These are phyloP conservation scores for Parotia lawesii DNA, from an alignment of 2,113 vertebrate genomes.

Conservation along the genomic window DNA sequence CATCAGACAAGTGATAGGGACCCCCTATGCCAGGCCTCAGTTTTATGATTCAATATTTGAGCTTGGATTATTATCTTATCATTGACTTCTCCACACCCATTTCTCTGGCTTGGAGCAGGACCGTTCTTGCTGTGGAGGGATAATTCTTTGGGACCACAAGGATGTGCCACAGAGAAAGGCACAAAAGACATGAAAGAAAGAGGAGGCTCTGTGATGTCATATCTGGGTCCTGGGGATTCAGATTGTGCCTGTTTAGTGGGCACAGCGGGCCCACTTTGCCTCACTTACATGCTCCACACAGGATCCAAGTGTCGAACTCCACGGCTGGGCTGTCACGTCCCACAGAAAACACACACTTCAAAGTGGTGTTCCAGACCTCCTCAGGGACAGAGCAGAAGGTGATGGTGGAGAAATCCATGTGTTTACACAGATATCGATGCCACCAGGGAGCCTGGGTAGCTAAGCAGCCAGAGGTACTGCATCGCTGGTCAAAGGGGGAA, in stretches of 20 bases:
- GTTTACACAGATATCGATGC: fast-evolving
- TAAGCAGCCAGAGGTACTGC: background rate
- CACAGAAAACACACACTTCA: background rate
- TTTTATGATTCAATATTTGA: background rate
- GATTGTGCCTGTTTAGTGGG: background rate
- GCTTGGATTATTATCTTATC: background rate
- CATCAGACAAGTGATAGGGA: background rate
- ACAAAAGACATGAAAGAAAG: background rate
- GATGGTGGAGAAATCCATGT: background rate
- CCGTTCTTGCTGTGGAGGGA: fast-evolving
- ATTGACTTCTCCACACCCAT: background rate
- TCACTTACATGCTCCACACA: background rate
- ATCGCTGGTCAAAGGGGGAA: background rate
- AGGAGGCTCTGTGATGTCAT: background rate
- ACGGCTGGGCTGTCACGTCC: background rate
- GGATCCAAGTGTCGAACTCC: background rate
- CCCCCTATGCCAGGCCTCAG: background rate
- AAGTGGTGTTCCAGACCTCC: background rate
- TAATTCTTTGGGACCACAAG: background rate
- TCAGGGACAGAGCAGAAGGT: background rate
- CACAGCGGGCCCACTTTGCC: background rate
- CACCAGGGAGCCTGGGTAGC: background rate
- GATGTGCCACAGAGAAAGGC: background rate
- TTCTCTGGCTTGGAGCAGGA: background rate
- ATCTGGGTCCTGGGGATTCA: background rate